A percentile compares a stretch with the other conserved stretches of the same genome.
Conservation (phyloP, 2,113 vertebrate genomes). For the Erpornis zantholeuca region DNA sequence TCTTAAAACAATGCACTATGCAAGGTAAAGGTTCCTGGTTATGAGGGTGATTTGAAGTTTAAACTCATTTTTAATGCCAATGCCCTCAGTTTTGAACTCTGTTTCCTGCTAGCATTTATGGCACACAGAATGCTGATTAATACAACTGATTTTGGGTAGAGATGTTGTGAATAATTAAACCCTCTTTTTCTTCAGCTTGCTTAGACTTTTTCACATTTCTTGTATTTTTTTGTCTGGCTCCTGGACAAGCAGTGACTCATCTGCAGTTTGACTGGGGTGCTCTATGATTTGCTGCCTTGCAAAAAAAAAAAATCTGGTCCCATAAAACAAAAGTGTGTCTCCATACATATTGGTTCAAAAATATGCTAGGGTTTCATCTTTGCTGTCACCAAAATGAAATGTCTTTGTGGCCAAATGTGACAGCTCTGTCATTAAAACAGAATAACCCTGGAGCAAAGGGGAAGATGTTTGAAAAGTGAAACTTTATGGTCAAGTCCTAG, state of each 20-base stretch:
- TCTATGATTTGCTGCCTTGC: neutral
- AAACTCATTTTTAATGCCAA: neutral
- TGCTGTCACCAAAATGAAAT: neutral
- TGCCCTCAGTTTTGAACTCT: neutral
- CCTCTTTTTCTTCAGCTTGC: neutral
- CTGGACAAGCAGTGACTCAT: neutral
- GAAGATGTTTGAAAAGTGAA: neutral
- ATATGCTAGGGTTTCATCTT: neutral
- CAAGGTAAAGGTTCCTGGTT: neutral
- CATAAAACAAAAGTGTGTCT: neutral
- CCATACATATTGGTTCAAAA: neutral
- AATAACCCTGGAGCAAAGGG: neutral
- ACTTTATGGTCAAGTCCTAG: neutral
- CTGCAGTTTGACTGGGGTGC: neutral
- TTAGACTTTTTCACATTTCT: neutral
- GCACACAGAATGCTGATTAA: neutral
- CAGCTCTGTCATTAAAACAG: neutral
- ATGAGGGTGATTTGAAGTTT: neutral
- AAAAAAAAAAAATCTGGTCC: neutral
- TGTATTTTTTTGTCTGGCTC: neutral
- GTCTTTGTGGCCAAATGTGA: neutral
- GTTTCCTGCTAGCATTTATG: neutral
- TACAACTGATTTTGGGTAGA: neutral
- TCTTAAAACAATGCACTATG: neutral
- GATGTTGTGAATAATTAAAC: neutral